A percentile compares a stretch with the other conserved stretches of the same genome.
Evolutionary conservation across 2,797 vertebrate genomes (phyloP).

Genomic region (Alcedo atthis): DNA sequence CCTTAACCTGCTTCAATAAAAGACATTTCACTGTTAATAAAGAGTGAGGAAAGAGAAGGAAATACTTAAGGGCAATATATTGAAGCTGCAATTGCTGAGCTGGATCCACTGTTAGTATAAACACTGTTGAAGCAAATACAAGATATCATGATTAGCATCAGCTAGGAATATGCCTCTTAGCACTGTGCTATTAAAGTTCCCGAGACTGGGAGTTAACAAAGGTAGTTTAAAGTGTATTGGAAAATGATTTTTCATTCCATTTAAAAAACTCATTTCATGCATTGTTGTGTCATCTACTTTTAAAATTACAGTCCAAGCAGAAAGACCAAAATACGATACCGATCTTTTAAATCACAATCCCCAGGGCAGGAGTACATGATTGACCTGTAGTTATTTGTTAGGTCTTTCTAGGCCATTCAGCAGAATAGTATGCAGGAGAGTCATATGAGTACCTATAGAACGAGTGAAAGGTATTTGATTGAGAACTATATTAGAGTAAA

Average conservation of each 20-base stretch:
- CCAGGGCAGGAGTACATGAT: slow-evolving; percentile 42
- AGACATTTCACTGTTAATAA: slow-evolving; percentile 19
- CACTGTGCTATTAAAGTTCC: slow-evolving; percentile 23
- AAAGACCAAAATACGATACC: slow-evolving; percentile 41
- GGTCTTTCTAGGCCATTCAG: slow-evolving; percentile 28
- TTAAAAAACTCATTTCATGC: slow-evolving; percentile 77
- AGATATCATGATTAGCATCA: slow-evolving; percentile 9
- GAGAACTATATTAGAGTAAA: slow-evolving; percentile 69
- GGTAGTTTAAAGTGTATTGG: slow-evolving; percentile 49
- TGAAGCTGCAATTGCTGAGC: neutral
- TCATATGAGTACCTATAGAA: slow-evolving; percentile 32
- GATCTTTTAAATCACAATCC: slow-evolving; percentile 59
- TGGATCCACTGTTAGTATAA: neutral
- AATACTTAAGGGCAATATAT: slow-evolving; percentile 15
- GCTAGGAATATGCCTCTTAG: slow-evolving; percentile 32
- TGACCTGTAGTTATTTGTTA: slow-evolving; percentile 55
- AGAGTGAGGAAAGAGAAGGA: neutral
- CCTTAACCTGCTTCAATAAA: slow-evolving; percentile 1
- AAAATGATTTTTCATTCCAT: slow-evolving; percentile 70
- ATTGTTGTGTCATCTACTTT: slow-evolving; percentile 73
- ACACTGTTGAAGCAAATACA: neutral
- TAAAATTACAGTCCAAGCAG: slow-evolving; percentile 67
- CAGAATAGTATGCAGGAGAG: slow-evolving; percentile 39
- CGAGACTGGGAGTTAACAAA: slow-evolving; percentile 53
- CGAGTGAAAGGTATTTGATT: slow-evolving; percentile 63